Base-by-base conservation (phyloP, 2,888 invertebrate species). In the Aethes cnicana region DNA sequence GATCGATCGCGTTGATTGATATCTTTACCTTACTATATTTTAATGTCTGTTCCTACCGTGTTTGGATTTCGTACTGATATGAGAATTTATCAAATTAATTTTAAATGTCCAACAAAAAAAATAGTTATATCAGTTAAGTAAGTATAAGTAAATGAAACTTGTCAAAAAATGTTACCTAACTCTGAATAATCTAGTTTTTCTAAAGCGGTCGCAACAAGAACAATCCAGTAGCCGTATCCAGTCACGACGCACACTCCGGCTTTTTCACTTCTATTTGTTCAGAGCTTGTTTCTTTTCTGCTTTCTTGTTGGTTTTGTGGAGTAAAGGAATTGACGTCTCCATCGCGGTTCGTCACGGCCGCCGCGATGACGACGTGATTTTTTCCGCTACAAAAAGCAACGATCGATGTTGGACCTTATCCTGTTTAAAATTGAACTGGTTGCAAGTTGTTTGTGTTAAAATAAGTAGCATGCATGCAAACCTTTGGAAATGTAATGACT, bases 301-400 rank as follows among this genome's bases (percentile, higher is more conserved):
- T 48, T 48, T 43, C 43, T 48, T 54, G 55, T 55, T 55, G 55
- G 55, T 55, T 55, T 55, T 55, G 37, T 55, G 28, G 42, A 47
- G 52, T 42, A 47, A 37, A 47, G 43, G 53, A 55, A 55, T 55
- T 55, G 55, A 55, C 52, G 52, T 47, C 55, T 55, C 36, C 47
- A 55, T 55, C 39, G 16, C 36, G n/a, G 36, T 55, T 47, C 52
- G 52, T 53, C 52, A 47, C 52, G 55, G 55, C 33, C 33, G 49
- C 44, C 20, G 43, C 44, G 20, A 36, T 55, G 55, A 55, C 47
- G 42, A 25, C 30, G 55, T 53, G 47, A 47, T 47, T 53, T 53
- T 53, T 50, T 46, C 41, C 42, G 50, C 50, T 52, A 25, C 42
- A 33, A 48, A 41, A 48, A 41, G 26, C n/a, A 39, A 32, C 18